These are phyloP conservation scores for Sclerurus mexicanus DNA, from an alignment of 2,113 vertebrate species.

Conservation along the genomic window DNA sequence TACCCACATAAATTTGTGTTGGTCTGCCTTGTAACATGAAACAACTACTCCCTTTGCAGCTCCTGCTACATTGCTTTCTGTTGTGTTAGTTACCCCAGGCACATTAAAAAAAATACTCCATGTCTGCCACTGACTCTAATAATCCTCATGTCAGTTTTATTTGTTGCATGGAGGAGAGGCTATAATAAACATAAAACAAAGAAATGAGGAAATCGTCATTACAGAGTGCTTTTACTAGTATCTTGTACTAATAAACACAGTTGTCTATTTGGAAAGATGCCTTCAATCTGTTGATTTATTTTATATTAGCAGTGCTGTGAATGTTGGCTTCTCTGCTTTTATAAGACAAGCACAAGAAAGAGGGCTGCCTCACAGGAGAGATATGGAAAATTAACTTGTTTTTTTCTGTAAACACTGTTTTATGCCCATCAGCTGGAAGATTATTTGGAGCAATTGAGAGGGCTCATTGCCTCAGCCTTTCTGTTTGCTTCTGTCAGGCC, in stretches of 20 bases:
- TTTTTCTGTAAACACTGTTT: background rate
- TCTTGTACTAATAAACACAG: conserved; percentile 63
- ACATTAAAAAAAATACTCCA: background rate
- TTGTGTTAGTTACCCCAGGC: background rate
- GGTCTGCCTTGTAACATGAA: conserved; percentile 1
- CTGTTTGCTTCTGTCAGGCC: background rate
- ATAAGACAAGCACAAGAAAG: background rate
- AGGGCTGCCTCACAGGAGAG: background rate
- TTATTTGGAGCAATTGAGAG: background rate
- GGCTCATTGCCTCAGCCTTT: background rate
- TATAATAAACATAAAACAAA: conserved; percentile 44
- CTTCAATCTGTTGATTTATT: conserved; percentile 9
- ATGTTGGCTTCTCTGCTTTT: background rate
- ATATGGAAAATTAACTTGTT: background rate
- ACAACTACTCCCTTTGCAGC: background rate
- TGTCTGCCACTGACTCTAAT: background rate
- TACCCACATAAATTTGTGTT: background rate
- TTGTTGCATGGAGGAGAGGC: background rate
- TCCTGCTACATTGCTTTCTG: background rate
- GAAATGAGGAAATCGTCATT: conserved; percentile 33
- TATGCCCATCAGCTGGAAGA: background rate
- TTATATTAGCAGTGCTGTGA: background rate
- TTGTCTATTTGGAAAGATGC: conserved; percentile 50
- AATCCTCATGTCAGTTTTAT: conserved; percentile 10
- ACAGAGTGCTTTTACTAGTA: conserved; percentile 20